phyloP scores from a whole-genome alignment of 2,888 invertebrate species.

The Drosophila percnosoma region DNA sequence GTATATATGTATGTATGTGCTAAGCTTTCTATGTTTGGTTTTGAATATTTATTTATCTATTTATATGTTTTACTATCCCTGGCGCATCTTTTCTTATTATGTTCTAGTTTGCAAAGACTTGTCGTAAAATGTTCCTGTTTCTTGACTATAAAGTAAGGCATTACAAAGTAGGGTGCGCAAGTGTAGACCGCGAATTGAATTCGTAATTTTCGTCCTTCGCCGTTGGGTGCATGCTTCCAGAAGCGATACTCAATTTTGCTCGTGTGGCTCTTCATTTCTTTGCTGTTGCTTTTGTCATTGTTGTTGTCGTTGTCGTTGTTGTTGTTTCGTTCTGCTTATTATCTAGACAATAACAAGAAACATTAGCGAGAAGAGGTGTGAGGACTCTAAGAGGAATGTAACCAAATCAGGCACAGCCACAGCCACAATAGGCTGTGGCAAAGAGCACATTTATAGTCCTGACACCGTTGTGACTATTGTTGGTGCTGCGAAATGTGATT shows the following conservation, averaged over 20 bases:
- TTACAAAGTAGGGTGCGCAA: neutral
- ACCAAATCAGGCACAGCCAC: constrained; percentile 28
- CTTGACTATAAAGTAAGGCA: neutral
- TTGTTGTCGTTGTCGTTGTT: constrained; percentile 12
- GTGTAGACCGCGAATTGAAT: neutral
- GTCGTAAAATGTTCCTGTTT: neutral
- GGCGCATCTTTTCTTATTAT: neutral
- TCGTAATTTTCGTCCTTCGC: neutral
- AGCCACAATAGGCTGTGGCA: constrained; percentile 36
- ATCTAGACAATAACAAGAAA: constrained; percentile 50
- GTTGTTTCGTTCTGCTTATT: constrained; percentile 46
- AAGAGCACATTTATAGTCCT: neutral
- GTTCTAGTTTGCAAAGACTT: neutral
- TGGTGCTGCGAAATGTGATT: constrained; percentile 24
- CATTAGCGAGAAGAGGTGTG: constrained; percentile 6
- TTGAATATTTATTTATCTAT: neutral
- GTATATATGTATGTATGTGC: neutral
- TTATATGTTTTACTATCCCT: neutral
- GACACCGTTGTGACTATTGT: constrained; percentile 24
- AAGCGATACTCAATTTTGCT: constrained; percentile 5
- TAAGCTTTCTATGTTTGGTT: neutral
- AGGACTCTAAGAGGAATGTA: constrained; percentile 20
- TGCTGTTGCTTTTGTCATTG: constrained; percentile 11
- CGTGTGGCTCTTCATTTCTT: neutral
- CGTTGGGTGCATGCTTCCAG: constrained; percentile 8